A percentile compares a stretch with the other conserved stretches of the same genome.
Evolutionary conservation across 2,113 vertebrate species (phyloP).

Genomic region (Chloropsis hardwickii): DNA sequence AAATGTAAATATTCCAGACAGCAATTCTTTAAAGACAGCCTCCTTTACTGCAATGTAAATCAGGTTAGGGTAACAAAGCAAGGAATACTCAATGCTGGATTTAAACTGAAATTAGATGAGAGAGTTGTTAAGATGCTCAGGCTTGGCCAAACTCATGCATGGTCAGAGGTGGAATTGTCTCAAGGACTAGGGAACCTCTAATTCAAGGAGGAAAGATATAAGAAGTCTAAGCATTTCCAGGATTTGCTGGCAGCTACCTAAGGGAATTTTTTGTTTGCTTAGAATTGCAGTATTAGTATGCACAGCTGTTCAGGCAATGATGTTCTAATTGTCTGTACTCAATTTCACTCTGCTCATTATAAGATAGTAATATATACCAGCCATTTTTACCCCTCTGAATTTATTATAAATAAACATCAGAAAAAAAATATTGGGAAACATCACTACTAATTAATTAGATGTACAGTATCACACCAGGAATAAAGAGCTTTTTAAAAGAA

Average conservation of each 20-base stretch:
- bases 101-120: background rate
- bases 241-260: background rate
- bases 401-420: background rate
- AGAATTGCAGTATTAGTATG: background rate
- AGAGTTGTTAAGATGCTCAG: background rate
- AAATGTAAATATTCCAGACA: background rate
- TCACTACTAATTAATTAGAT: background rate
- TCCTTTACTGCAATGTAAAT: background rate
- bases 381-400: background rate
- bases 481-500: background rate
- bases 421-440: background rate
- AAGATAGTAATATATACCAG: background rate
- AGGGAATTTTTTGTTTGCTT: background rate
- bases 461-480: background rate
- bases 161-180: background rate
- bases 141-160: background rate
- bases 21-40: background rate
- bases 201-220: background rate
- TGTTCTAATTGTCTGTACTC: background rate
- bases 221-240: background rate
- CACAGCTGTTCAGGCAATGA: background rate
- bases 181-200: background rate
- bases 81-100: background rate
- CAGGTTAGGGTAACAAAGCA: accelerated
- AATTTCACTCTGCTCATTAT: background rate